These are phyloP conservation scores for Clivina fossor DNA, from an alignment of 2,888 invertebrate genomes.

Conservation along the genomic window DNA sequence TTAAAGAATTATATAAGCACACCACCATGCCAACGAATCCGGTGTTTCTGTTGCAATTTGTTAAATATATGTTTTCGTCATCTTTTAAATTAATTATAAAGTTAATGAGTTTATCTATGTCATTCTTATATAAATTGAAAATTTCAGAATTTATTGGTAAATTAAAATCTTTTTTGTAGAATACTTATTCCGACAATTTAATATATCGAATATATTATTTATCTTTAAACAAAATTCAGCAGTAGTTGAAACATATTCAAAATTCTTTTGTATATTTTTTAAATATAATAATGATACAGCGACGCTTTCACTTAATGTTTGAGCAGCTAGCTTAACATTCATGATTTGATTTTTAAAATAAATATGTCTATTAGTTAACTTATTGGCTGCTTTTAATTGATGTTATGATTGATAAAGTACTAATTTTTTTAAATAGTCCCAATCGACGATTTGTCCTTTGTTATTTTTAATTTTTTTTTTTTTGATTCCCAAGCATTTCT, in stretches of 20 bases:
- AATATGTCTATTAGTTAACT: neutral
- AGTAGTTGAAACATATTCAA: neutral
- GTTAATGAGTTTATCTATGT: neutral
- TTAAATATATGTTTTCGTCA: neutral
- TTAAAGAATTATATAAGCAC: neutral
- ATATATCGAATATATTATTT: neutral
- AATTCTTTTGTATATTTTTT: neutral
- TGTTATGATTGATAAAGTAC: neutral
- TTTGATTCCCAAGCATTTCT: neutral
- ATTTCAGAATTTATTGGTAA: neutral
- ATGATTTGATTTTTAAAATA: neutral
- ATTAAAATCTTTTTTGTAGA: neutral
- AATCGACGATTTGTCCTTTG: neutral
- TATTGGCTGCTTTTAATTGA: neutral
- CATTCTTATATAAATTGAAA: neutral
- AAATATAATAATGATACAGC: neutral
- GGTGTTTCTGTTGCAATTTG: neutral
- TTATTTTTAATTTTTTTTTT: neutral
- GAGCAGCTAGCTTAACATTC: neutral
- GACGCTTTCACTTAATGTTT: neutral
- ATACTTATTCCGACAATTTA: neutral
- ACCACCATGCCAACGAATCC: neutral
- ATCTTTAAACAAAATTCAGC: neutral
- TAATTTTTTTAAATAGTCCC: neutral
- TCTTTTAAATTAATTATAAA: neutral